Evolutionary conservation across 2,888 invertebrate species (phyloP), one percentile per base, ranked within the genome.

Genomic region (Melieria crassipennis): DNA sequence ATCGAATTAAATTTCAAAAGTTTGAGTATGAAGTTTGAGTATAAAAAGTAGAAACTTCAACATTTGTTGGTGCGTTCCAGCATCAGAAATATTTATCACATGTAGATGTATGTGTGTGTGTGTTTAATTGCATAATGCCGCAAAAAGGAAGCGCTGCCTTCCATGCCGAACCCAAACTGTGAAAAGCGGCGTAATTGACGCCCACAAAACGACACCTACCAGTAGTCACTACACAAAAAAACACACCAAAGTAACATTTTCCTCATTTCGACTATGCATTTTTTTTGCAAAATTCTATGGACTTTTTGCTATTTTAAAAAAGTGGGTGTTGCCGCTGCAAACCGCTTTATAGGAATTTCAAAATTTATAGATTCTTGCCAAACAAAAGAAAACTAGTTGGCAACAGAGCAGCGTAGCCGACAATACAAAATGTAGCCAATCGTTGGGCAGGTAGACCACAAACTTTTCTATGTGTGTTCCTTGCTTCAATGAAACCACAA

Each of bases 261-360:
- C n/a, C 6, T 11, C 47, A 48, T 43, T 42, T 13, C 0, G 43
- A 13, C 7, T 4, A 50, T 6, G 0, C 1, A 2, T 30, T 30
- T 30, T 30, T 30, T 30, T 30, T 50, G 52, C 52, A 11, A 64
- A 62, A 64, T 30, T 30, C 45, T 11, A 57, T 47, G 16, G n/a
- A 46, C 42, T 62, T 10, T 62, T 6, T 5, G 42, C 30, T 16
- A n/a, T 56, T 48, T 70, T 3, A 58, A 70, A 63, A 75, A 76
- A 76, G 74, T 79, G 76, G 83, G 83, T 74, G 83, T 78, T 70
- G 76, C 79, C 77, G 75, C 78, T 78, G 77, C 76, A 66, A 75
- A 77, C 78, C 78, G 72, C 75, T 75, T 75, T 76, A 70, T 73
- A 73, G 66, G 74, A 77, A 75, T 56, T 70, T 61, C 70, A 65